These are phyloP conservation scores for Ptiloglossa arizonensis DNA, from an alignment of 1,140 invertebrate species.

Conservation along the genomic window DNA sequence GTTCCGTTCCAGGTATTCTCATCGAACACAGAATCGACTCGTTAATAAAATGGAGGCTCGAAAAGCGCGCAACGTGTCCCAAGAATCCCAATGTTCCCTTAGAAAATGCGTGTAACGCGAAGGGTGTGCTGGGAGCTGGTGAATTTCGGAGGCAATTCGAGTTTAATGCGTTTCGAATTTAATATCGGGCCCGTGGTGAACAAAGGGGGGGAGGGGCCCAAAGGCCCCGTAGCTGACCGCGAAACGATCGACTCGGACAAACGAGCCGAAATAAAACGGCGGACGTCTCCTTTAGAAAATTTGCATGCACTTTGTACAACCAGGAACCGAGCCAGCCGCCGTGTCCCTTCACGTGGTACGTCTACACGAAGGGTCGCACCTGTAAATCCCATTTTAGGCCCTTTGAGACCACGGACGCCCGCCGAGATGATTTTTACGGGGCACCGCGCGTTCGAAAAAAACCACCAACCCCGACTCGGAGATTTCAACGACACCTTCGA, in stretches of 20 bases:
- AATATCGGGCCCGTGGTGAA: not conserved
- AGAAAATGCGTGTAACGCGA: too few relatives aligned
- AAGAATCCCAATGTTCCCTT: too few relatives aligned
- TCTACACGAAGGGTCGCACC: slow-evolving; percentile 22
- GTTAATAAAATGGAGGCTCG: too few relatives aligned
- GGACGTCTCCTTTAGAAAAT: slow-evolving; percentile 44
- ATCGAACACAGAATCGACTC: too few relatives aligned
- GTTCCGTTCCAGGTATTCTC: too few relatives aligned
- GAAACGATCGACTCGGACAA: slow-evolving; percentile 10
- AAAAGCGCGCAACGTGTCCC: too few relatives aligned
- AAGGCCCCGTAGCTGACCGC: not conserved
- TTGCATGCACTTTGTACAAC: slow-evolving; percentile 48
- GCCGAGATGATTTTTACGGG: slow-evolving; percentile 48
- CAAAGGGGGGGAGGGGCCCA: not conserved
- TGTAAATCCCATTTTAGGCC: slow-evolving; percentile 41
- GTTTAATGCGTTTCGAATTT: slow-evolving; percentile 16
- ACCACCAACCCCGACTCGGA: not conserved
- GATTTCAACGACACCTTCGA: slow-evolving; percentile 4
- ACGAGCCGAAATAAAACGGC: slow-evolving; percentile 33
- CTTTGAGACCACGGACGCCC: slow-evolving; percentile 12
- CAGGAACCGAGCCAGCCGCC: slow-evolving; percentile 37
- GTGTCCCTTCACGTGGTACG: not conserved
- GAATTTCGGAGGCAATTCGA: not conserved
- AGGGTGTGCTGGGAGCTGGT: too few relatives aligned
- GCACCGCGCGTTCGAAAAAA: too few relatives aligned